phyloP scores from a whole-genome alignment of 2,888 invertebrate genomes.

The Drosophila maculinotata region DNA sequence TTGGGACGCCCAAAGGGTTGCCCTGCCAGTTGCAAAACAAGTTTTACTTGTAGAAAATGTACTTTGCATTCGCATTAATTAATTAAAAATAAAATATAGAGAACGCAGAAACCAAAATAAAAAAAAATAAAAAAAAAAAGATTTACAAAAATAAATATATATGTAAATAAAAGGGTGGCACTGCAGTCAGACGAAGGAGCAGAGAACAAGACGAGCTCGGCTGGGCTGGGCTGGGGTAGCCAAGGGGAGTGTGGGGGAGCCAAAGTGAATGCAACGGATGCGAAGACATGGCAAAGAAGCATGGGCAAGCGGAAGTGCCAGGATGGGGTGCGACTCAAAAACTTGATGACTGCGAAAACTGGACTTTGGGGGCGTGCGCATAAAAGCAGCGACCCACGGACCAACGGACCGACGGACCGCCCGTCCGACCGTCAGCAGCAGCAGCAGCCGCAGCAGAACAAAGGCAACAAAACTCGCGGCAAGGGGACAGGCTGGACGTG shows the following conservation, averaged over 20 bases:
- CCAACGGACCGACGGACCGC: too few relatives aligned
- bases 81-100: slow-evolving; percentile 83
- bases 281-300: slow-evolving; percentile 81
- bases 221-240: background rate
- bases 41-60: slow-evolving; percentile 83
- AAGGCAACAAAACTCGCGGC: slow-evolving; percentile 50
- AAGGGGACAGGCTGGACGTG: slow-evolving; percentile 37
- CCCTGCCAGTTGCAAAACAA: slow-evolving; percentile 76
- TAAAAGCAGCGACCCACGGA: slow-evolving; percentile 55
- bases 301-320: slow-evolving; percentile 68
- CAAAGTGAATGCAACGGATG: slow-evolving; percentile 78
- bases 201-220: slow-evolving; percentile 54
- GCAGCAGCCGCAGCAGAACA: slow-evolving; percentile 42
- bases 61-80: slow-evolving; percentile 84
- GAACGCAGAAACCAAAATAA: slow-evolving; percentile 44
- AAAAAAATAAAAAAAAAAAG: slow-evolving; percentile 6
- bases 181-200: slow-evolving; percentile 59
- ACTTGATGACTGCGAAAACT: slow-evolving; percentile 75
- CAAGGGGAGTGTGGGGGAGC: slow-evolving; percentile 14
- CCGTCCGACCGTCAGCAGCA: too few relatives aligned
- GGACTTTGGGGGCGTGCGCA: slow-evolving; percentile 74
- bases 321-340: slow-evolving; percentile 59
- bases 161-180: slow-evolving; percentile 58
- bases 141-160: slow-evolving; percentile 8
- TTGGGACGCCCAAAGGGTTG: slow-evolving; percentile 62